Percentiles rank a stretch among this genome's conserved stretches.
These are phyloP conservation scores for Zaprionus africanus DNA, from an alignment of 1,140 invertebrate genomes.

Conservation along the genomic window DNA sequence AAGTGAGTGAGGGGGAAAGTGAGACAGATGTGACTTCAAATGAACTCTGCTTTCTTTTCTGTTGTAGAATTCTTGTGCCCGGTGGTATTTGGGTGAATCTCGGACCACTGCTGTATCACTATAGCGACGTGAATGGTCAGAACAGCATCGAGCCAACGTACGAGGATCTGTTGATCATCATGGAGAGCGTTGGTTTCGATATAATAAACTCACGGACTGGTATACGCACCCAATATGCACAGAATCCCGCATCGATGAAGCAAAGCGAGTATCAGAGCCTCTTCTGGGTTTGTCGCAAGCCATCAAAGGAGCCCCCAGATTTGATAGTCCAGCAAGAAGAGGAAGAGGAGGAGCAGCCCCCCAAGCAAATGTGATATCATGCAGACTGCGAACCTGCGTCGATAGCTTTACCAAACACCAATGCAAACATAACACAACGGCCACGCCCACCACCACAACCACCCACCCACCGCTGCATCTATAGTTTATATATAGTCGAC, in stretches of 20 bases:
- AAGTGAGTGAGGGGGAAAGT: conserved; percentile 75
- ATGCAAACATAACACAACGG: not conserved
- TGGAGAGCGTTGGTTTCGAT: conserved; percentile 93
- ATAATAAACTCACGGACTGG: conserved; percentile 90
- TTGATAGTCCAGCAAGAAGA: conserved; percentile 46
- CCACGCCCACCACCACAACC: not conserved
- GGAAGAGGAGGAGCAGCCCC: not conserved
- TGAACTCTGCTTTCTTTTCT: not conserved
- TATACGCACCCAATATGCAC: conserved; percentile 94
- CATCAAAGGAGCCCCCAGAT: conserved; percentile 61
- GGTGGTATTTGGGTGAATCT: conserved; percentile 95
- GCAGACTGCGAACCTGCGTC: not conserved
- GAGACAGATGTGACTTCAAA: not conserved
- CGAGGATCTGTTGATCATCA: conserved; percentile 92
- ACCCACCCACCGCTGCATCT: conserved; percentile 26
- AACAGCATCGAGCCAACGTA: conserved; percentile 97
- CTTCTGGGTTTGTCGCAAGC: conserved; percentile 81
- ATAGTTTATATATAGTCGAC: conserved; percentile 4
- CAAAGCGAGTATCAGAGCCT: conserved; percentile 82
- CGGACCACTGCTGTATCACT: conserved; percentile 98
- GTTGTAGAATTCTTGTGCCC: conserved; percentile 91
- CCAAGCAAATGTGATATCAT: not conserved
- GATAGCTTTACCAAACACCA: not conserved
- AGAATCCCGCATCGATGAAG: conserved; percentile 96
- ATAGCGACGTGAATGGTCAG: conserved; percentile 94